Evolutionary conservation across 2,113 vertebrate genomes (phyloP).

Genomic region (Cololabis saira): DNA sequence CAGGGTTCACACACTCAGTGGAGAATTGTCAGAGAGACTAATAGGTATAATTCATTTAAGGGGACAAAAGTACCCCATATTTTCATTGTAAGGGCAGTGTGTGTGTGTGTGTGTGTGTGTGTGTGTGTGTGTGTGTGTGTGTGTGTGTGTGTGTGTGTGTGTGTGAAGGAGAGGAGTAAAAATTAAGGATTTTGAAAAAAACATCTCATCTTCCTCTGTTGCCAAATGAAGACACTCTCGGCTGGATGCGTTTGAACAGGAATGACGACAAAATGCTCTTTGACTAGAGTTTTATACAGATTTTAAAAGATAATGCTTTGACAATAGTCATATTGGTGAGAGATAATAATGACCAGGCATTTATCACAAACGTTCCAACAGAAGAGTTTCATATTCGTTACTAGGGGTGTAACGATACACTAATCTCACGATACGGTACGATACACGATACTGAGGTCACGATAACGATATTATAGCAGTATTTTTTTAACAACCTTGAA

Average conservation of each 20-base stretch:
- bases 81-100: constrained; percentile 68
- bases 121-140: constrained; percentile 9
- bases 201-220: constrained; percentile 64
- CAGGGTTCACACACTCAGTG: constrained; percentile 69
- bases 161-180: constrained; percentile 23
- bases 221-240: constrained; percentile 56
- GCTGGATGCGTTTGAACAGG: constrained; percentile 51
- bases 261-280: constrained; percentile 56
- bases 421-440: too few species aligned
- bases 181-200: constrained; percentile 63
- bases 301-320: constrained; percentile 52
- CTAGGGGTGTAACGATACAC: too few species aligned
- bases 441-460: too few species aligned
- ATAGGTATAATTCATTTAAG: constrained; percentile 78
- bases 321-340: constrained; percentile 32
- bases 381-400: constrained; percentile 20
- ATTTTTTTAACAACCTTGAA: too few species aligned
- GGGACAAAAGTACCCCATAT: constrained; percentile 76
- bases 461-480: too few species aligned
- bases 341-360: constrained; percentile 25
- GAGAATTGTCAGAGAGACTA: constrained; percentile 78
- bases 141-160: constrained; percentile 5
- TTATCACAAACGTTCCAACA: constrained; percentile 4
- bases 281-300: constrained; percentile 24
- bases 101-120: constrained; percentile 5